Evolutionary conservation across 2,113 vertebrate species (phyloP), one percentile per base, ranked within the genome.

Genomic region (Chauna torquata): DNA sequence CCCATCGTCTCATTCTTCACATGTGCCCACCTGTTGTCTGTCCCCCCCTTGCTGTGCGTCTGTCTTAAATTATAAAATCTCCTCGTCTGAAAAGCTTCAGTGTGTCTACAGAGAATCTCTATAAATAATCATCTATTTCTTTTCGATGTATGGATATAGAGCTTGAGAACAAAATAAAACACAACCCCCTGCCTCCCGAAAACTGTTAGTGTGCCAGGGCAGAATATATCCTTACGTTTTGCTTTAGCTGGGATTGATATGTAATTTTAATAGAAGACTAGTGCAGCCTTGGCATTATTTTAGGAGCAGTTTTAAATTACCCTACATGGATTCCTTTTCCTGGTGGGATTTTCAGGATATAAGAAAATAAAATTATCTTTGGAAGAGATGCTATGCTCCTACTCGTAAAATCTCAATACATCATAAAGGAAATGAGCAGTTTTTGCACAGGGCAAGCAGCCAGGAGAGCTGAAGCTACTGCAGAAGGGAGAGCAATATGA

Each of bases 401-500:
- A 82, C 94, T 93, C 4, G 27, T 95, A 92, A 96, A 95, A 90
- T 61, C 90, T 94, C 34, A 13, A 9, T 22, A 44, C 90, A 87
- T 88, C 80, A 22, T 59, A 34, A 83, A 96, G 97, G 95, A 97
- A 97, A 97, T 94, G 96, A 97, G 95, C 95, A 96, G 95, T 89
- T 95, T 86, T 78, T 88, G 94, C 71, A 23, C 7, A 59, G 85
- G 96, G 90, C 94, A 85, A 25, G 54, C 20, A 47, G 95, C 94
- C 95, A 96, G 94, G 12, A 72, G 86, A 40, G 69, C 85, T 22
- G 61, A 6, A 88, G 96, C 94, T 96, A 49, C 94, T 64, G 96
- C 75, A 40, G 85, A 57, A 91, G 52, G 36, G 42, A 55, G n/a
- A 92, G 80, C 28, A 32, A 81, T 65, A 16, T 14, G 84, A 19